Base-by-base conservation (phyloP, 2,797 vertebrate genomes). In the Zalophus californianus region DNA sequence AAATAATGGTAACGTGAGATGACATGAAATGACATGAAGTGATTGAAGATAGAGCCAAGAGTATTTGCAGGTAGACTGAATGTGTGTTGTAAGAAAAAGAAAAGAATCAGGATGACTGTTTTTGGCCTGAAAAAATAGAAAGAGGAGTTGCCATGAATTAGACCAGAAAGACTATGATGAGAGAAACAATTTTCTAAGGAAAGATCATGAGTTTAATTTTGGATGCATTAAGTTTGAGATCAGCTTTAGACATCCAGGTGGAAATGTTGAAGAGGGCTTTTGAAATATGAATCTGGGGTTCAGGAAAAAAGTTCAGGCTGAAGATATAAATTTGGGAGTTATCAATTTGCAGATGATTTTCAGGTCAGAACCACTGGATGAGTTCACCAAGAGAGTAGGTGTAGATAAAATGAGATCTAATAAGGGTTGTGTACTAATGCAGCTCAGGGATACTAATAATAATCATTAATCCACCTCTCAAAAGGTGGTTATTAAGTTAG, bases 401-500 rank as follows among this genome's bases (percentile, higher is more conserved):
- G 13, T 32, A 48, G 44, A 73, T 60, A 60, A 94, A 87, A 87
- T 44, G 41, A 73, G 15, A 72, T 83, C 41, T 86, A 93, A 44
- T 83, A 73, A 80, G 13, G 14, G 15, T 62, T 70, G 50, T 94
- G 3, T 56, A 66, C 15, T 41, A 25, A 97, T 41, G 35, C 8
- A 91, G 64, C 88, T 86, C 52, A 54, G 66, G 85, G 38, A 91
- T 11, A 62, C 20, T 38, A 75, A 56, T 56, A 75, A 77, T 60
- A 93, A 94, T 75, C 60, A 64, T 66, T 70, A 85, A 84, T 92
- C 80, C 15, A 88, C 3, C 18, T 82, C 52, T 82, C 48, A 64
- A 96, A 94, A 70, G 1, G 5, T 86, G 1, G 21, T 80, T 94
- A 86, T 54, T 92, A 91, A 86, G 15, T 95, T 4, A 92, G 32